Percentiles rank a stretch among this genome's conserved stretches.
phyloP scores from a whole-genome alignment of 1,140 invertebrate species.

The Drosophila pseudoobscura region DNA sequence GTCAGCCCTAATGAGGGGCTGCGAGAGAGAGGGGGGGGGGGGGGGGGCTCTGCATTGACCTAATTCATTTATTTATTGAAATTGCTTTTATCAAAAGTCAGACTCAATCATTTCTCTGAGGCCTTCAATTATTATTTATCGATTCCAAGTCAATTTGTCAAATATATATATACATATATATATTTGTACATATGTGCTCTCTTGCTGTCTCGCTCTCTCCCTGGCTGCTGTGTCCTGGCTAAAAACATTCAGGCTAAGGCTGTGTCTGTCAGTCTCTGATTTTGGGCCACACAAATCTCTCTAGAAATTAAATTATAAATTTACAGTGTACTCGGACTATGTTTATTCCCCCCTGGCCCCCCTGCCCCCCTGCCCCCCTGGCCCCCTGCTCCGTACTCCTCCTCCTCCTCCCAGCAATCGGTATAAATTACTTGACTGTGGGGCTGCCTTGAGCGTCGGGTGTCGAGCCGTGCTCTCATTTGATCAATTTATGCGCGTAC shows the following conservation, averaged over 20 bases:
- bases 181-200: too few relatives aligned
- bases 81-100: constrained; percentile 63
- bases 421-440: constrained; percentile 36
- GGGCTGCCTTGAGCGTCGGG: neutral
- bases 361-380: too few relatives aligned
- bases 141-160: constrained; percentile 73
- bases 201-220: neutral
- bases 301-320: constrained; percentile 49
- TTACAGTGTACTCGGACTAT: constrained; percentile 17
- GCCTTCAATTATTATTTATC: constrained; percentile 71
- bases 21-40: too few relatives aligned
- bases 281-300: constrained; percentile 20
- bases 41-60: constrained; percentile 62
- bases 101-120: constrained; percentile 35
- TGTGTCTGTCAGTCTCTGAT: constrained; percentile 3
- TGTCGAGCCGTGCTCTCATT: too few relatives aligned
- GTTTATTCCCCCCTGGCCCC: too few relatives aligned
- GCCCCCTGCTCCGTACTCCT: neutral
- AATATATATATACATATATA: constrained; percentile 27
- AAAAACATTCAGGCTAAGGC: constrained; percentile 10
- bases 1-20: constrained; percentile 60
- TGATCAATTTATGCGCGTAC: constrained; percentile 7
- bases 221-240: constrained; percentile 3
- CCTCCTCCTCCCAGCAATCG: constrained; percentile 35
- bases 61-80: constrained; percentile 78